These are phyloP conservation scores for Heliconius charithonia DNA, from an alignment of 2,888 invertebrate genomes.

Conservation along the genomic window DNA sequence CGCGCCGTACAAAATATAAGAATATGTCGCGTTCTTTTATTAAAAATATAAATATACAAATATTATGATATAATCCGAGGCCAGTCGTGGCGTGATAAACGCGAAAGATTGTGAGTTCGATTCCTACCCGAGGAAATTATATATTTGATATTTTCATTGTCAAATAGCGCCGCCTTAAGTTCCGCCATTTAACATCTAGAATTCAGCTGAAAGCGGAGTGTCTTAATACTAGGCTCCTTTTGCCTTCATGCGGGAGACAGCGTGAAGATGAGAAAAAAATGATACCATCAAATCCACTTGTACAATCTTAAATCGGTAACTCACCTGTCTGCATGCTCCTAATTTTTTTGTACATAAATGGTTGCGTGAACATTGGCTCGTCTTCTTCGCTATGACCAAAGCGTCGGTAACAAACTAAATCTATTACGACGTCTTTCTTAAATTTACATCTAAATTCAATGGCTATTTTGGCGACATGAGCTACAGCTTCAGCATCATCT, in stretches of 20 bases:
- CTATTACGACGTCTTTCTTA: slow-evolving; percentile 93
- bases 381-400: slow-evolving; percentile 97
- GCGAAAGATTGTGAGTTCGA: too few relatives aligned
- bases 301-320: neutral
- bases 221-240: too few relatives aligned
- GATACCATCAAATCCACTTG: neutral
- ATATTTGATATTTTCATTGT: too few relatives aligned
- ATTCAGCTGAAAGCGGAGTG: too few relatives aligned
- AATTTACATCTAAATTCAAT: slow-evolving; percentile 94
- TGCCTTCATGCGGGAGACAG: too few relatives aligned
- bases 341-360: slow-evolving; percentile 96
- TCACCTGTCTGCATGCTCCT: slow-evolving; percentile 83
- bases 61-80: neutral
- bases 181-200: too few relatives aligned
- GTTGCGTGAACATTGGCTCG: slow-evolving; percentile 97
- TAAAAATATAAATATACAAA: slow-evolving; percentile 1
- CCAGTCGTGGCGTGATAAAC: too few relatives aligned
- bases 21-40: slow-evolving; percentile 4
- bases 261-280: too few relatives aligned
- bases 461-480: slow-evolving; percentile 94
- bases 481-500: slow-evolving; percentile 96
- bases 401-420: slow-evolving; percentile 93
- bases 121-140: too few relatives aligned
- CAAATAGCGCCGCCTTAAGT: too few relatives aligned
- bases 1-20: neutral